Percentiles rank a stretch among this genome's conserved stretches.
phyloP scores from a whole-genome alignment of 2,113 vertebrate genomes.

The Hippocampus comes region DNA sequence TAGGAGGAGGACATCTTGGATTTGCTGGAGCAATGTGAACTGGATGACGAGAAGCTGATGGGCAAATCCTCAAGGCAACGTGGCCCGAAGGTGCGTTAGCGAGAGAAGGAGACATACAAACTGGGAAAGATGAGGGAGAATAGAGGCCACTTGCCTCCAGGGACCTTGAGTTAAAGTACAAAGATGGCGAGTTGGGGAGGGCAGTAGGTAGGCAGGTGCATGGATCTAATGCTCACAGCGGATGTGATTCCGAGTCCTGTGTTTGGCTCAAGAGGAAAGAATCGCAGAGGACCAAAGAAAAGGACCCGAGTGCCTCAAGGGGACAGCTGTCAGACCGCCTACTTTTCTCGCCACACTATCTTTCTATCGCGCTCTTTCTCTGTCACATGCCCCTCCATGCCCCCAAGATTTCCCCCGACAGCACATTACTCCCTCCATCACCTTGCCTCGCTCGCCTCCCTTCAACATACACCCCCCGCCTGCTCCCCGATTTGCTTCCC shows the following conservation, averaged over 20 bases:
- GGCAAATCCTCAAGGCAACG: slow-evolving; percentile 83
- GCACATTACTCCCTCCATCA: slow-evolving; percentile 61
- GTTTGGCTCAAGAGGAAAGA: slow-evolving; percentile 40
- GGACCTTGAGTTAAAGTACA: slow-evolving; percentile 41
- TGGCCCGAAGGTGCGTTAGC: slow-evolving; percentile 76
- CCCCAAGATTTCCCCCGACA: slow-evolving; percentile 57
- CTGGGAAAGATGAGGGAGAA: slow-evolving; percentile 14
- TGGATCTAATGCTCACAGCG: slow-evolving; percentile 55
- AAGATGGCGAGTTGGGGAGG: slow-evolving; percentile 13
- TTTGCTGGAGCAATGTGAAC: slow-evolving; percentile 93
- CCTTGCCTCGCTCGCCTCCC: slow-evolving; percentile 47
- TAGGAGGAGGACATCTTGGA: slow-evolving; percentile 98
- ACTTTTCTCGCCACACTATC: slow-evolving; percentile 41
- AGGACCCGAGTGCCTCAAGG: slow-evolving; percentile 51
- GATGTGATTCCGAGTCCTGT: slow-evolving; percentile 40
- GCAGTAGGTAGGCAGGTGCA: slow-evolving; percentile 46
- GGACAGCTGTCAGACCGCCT: slow-evolving; percentile 65
- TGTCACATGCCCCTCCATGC: slow-evolving; percentile 50
- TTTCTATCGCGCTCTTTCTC: slow-evolving; percentile 45
- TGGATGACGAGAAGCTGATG: slow-evolving; percentile 94
- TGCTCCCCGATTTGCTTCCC: slow-evolving; percentile 14
- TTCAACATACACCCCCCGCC: slow-evolving; percentile 31
- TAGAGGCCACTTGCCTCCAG: slow-evolving; percentile 41
- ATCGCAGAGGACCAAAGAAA: slow-evolving; percentile 53
- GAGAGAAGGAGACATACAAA: slow-evolving; percentile 13